Percentiles rank a stretch among this genome's conserved stretches.
Conservation (phyloP, 2,113 vertebrate species). For the Notechis scutatus region DNA sequence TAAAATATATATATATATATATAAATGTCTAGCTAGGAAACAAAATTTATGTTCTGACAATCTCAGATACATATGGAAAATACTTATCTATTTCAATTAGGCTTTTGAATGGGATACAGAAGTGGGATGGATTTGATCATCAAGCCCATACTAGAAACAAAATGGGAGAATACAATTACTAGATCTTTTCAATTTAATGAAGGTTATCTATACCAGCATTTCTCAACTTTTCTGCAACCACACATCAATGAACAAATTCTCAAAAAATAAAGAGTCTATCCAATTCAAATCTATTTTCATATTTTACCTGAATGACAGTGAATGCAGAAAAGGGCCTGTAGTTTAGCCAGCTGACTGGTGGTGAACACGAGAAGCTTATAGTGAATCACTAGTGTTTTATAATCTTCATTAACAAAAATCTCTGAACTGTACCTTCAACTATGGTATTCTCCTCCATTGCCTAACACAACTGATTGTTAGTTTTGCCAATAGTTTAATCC, state of each 20-base stretch:
- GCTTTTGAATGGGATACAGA: neutral
- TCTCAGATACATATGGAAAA: neutral
- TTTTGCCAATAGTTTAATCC: neutral
- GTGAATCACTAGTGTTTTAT: neutral
- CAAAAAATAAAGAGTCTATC: neutral
- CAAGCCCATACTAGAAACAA: neutral
- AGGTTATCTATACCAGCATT: neutral
- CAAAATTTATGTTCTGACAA: neutral
- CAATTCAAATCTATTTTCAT: neutral
- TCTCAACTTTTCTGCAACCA: neutral
- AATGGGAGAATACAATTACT: neutral
- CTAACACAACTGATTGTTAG: neutral
- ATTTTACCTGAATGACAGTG: neutral
- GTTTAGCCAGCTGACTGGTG: neutral
- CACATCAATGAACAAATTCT: neutral
- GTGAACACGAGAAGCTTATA: neutral
- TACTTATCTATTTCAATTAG: neutral
- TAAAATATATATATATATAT: neutral
- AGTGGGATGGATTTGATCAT: neutral
- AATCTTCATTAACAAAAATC: neutral
- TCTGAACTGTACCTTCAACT: neutral
- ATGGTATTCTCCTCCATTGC: neutral
- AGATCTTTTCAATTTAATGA: neutral
- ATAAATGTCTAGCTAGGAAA: neutral
- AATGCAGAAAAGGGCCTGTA: neutral